Evolutionary conservation across 2,888 invertebrate species (phyloP), one percentile per base, ranked within the genome.

Genomic region (Chaitophorus viminalis): DNA sequence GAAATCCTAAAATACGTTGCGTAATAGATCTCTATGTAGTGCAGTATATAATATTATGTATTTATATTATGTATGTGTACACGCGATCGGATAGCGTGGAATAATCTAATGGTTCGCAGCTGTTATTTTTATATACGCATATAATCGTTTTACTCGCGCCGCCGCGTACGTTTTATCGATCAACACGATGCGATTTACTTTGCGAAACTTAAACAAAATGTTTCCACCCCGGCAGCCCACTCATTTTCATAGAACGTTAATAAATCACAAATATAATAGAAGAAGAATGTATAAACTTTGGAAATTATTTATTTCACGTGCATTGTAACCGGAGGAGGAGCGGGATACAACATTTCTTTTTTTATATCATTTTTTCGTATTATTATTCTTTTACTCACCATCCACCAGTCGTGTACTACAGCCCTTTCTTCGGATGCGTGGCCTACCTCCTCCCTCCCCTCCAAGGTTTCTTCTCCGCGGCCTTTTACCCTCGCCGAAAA

Each of bases 281-380:
- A 88, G 68, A 85, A 76, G 46, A 46, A 46, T 46, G 46, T 68
- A 65, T 36, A 72, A 79, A 74, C 54, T 86, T 74, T 33, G 33
- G 21, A 33, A 52, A 86, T 86, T 72, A 86, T 86, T 79, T 86
- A 78, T 86, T 86, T 78, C n/a, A 18, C 72, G 33, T 60, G 25
- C 36, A 79, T 86, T 86, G 86, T 86, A 70, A 78, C 54, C 54
- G 18, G 36, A 79, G 78, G n/a, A n/a, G n/a, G n/a, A n/a, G n/a
- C n/a, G n/a, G 72, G 72, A 79, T 79, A 36, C 25, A 72, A 60
- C 54, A 54, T 86, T 75, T 82, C 79, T 86, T 9, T 82, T 86
- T 86, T 9, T 8, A 39, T 39, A 39, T 39, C 3, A 3, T 86
- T 78, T 39, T 54, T 31, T 25, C 18, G 21, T 29, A n/a, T 78